Percentiles rank a stretch among this genome's conserved stretches.
Evolutionary conservation across 2,797 vertebrate species (phyloP).

Genomic region (Toxotes lorentzi): DNA sequence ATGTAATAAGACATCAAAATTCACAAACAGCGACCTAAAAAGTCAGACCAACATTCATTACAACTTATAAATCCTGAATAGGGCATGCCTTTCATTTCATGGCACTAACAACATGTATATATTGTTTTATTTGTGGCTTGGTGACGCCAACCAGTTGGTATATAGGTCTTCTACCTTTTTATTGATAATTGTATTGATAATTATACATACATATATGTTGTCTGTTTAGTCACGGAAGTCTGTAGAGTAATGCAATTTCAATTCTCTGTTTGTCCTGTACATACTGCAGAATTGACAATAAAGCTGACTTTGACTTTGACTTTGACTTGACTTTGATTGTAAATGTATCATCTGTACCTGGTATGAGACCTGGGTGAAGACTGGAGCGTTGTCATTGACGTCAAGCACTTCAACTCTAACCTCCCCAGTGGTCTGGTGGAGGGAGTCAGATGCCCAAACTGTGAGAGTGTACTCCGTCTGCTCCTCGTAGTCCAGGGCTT

Average conservation of each 20-base stretch:
- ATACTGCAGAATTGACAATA: too few species aligned
- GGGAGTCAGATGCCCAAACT: constrained; percentile 88
- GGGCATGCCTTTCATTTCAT: not conserved
- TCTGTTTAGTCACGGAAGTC: too few species aligned
- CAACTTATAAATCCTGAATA: not conserved
- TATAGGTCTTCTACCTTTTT: not conserved
- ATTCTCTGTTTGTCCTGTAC: too few species aligned
- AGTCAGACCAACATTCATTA: not conserved
- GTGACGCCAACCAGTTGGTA: not conserved
- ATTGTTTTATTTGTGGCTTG: not conserved
- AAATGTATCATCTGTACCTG: constrained; percentile 88
- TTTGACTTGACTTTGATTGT: too few species aligned
- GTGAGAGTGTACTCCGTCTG: constrained; percentile 79
- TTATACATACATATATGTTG: too few species aligned
- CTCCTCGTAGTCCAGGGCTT: constrained; percentile 90
- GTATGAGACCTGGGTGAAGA: constrained; percentile 90
- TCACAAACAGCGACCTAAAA: not conserved
- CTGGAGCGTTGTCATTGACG: constrained; percentile 92
- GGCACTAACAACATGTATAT: not conserved
- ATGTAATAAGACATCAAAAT: too few species aligned
- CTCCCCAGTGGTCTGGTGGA: constrained; percentile 86
- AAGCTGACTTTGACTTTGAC: too few species aligned
- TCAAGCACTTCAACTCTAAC: constrained; percentile 88
- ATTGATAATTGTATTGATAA: too few species aligned
- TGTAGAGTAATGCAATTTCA: too few species aligned